Evolutionary conservation across 2,797 vertebrate species (phyloP).

Genomic region (Zonotrichia albicollis): DNA sequence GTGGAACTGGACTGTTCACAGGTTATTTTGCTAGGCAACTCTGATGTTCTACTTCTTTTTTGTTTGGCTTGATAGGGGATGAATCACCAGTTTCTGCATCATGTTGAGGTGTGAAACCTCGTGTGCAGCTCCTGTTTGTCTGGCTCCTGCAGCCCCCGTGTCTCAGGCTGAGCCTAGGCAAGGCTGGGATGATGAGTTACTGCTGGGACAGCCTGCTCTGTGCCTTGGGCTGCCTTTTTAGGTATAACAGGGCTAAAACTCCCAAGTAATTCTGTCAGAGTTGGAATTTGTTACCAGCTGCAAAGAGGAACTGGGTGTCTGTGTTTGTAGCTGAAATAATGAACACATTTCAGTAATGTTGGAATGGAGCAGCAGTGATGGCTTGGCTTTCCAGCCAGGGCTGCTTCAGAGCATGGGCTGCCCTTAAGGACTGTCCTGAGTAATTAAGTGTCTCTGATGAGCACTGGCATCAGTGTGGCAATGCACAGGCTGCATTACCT

Average conservation of each 20-base stretch:
- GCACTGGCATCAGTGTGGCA: not conserved
- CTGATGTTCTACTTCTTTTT: not conserved
- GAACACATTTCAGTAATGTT: not conserved
- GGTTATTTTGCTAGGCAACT: not conserved
- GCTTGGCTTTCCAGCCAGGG: not conserved
- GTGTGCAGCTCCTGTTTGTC: conserved; percentile 7
- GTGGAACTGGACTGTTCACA: not conserved
- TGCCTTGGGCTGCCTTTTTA: not conserved
- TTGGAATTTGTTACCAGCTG: not conserved
- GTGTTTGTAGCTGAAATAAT: not conserved
- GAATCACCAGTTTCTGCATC: conserved; percentile 17
- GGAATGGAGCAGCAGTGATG: not conserved
- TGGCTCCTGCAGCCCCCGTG: conserved; percentile 7
- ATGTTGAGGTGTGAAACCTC: not conserved
- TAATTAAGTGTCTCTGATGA: not conserved
- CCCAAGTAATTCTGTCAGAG: not conserved
- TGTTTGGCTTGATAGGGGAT: not conserved
- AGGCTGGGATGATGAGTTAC: not conserved
- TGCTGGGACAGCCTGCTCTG: not conserved
- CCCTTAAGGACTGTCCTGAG: not conserved
- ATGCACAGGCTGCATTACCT: not conserved
- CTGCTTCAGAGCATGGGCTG: not conserved
- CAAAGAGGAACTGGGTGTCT: not conserved
- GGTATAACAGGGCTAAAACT: not conserved
- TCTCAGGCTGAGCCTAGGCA: not conserved